Evolutionary conservation across 2,888 invertebrate species (phyloP).

Genomic region (Cecidostiba fungosa): DNA sequence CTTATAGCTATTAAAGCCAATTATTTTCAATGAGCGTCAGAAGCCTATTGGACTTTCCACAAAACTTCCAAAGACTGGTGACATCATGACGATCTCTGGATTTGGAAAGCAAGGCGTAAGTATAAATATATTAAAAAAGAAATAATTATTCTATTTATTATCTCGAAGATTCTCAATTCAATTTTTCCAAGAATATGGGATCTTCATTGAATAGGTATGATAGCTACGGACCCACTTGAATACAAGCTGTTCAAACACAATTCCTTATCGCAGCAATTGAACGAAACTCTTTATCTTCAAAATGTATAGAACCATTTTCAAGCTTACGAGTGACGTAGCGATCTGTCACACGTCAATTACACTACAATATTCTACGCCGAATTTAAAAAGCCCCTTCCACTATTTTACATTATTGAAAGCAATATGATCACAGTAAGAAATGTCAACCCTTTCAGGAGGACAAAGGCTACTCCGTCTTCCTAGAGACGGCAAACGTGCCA

Average conservation of each 20-base stretch:
- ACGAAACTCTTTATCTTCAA: background rate
- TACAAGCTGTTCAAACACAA: background rate
- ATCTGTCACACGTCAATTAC: background rate
- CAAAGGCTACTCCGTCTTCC: background rate
- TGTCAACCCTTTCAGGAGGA: background rate
- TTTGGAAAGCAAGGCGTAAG: slow-evolving; percentile 45
- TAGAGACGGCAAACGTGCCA: background rate
- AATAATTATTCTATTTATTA: background rate
- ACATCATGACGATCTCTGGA: slow-evolving; percentile 51
- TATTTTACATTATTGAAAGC: too few species aligned
- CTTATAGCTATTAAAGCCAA: slow-evolving; percentile 23
- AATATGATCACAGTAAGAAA: too few species aligned
- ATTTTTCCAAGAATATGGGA: background rate
- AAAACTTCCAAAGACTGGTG: slow-evolving; percentile 9
- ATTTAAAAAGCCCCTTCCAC: background rate
- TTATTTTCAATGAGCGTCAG: slow-evolving; percentile 29
- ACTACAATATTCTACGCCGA: background rate
- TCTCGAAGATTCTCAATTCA: background rate
- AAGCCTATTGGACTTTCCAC: slow-evolving; percentile 33
- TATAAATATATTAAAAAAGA: background rate
- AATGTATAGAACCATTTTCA: background rate
- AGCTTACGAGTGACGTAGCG: background rate
- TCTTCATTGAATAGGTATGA: background rate
- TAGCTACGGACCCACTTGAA: background rate
- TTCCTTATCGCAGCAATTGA: background rate